Evolutionary conservation across 2,888 invertebrate species (phyloP), one percentile per base, ranked within the genome.

Genomic region (Erebia epiphron): DNA sequence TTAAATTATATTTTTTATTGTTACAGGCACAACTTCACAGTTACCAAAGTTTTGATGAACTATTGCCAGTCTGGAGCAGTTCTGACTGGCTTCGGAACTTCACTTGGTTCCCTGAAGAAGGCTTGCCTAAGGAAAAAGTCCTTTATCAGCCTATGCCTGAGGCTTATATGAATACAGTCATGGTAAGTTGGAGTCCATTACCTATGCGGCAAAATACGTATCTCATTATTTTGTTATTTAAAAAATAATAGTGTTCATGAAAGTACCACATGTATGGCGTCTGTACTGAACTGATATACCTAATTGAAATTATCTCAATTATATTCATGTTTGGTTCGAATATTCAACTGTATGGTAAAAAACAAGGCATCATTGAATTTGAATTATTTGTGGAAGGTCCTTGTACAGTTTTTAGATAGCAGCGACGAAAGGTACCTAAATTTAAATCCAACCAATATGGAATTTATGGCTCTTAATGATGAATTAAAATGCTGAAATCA

Each of bases 21-120:
- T 92, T 92, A 49, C 87, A 93, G 92, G 86, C 90, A 58, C 74
- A 83, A 75, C 78, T 88, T 68, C 88, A 90, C 77, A 86, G 83
- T 75, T 87, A 76, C 73, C 50, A 73, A 21, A 82, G 73, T 69
- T 91, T 87, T 74, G 85, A 88, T 56, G 78, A 80, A 56, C 77
- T 90, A 65, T 77, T 86, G 41, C 75, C 68, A 21, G 74, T 76
- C 43, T 91, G 87, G 87, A 81, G 82, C 62, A 75, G 79, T n/a
- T 76, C 79, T 62, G 85, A 90, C 35, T 92, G 88, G 87, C 83
- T 91, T 13, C 81, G 87, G 72, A 84, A 84, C 69, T 83, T 84
- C 72, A 73, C 80, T n/a, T 87, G 86, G 85, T 82, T 85, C 71
- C 80, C 80, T n/a, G 80, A 86, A 56, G 85, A 86, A 60, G 83